Evolutionary conservation across 2,797 vertebrate genomes (phyloP), one percentile per base, ranked within the genome.

Genomic region (Alosa sapidissima): DNA sequence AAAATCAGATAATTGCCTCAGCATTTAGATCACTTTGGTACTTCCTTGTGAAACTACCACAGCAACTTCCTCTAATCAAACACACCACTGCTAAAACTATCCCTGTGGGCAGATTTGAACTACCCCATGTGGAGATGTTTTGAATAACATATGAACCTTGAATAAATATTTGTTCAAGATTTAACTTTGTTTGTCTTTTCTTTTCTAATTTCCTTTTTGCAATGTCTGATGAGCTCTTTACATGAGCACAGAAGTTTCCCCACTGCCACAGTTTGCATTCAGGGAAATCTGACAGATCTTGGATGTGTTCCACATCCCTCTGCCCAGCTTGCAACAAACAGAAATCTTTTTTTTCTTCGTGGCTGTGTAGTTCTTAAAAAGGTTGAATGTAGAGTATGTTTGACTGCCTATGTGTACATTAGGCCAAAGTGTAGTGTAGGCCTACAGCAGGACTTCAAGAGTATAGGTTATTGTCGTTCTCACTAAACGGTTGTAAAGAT

Each of bases 161-260:
- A 78, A 47, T 78, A 78, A 47, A 78, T 47, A 78, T 75, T 75
- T 75, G 68, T 75, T 41, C 7, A n/a, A 78, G 41, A 78, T 78
- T 75, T 49, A 2, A 68, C 14, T 68, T 68, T 68, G 65, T 33
- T 36, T 14, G n/a, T 65, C 36, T 72, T 72, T 72, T 36, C 65
- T 5, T 19, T 78, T n/a, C 2, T 72, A 11, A 41, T 45, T 36
- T 62, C 9, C 7, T 24, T 8, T 19, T 24, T 3, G 2, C n/a
- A 62, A 2, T 16, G 68, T 5, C 13, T 45, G 68, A 75, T 45
- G 14, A 41, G 16, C 28, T 1, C 13, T 45, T 19, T 72, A 8
- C 33, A 3, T 75, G 33, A 75, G 6, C 68, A 41, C 24, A 72
- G 1, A 13, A 2, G 11, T 33, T 72, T 72, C 13, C n/a, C 60